Evolutionary conservation across 2,113 vertebrate genomes (phyloP), one percentile per base, ranked within the genome.

Genomic region (Thymallus thymallus): DNA sequence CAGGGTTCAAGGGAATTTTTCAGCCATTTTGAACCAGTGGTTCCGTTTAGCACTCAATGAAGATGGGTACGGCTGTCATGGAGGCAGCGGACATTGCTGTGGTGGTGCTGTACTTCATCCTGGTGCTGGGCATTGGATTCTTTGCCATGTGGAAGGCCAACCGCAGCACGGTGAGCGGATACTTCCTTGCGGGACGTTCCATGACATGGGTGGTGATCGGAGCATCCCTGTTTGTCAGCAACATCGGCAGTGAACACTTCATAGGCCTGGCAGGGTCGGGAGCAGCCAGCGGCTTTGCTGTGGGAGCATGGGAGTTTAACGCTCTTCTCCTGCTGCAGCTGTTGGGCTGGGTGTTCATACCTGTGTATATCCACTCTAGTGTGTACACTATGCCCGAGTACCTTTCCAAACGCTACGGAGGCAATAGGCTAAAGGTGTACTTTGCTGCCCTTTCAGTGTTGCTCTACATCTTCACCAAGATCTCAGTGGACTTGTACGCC

Each of bases 211-310:
- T 94, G 66, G 95, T 96, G 63, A 89, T 99, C 64, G 98, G 98
- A 70, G 96, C 98, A 78, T 99, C 98, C 18, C 94, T 99, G 68
- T 99, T 99, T 86, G 98, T 99, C 89, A 99, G 98, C 92, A 99
- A 99, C 93, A 99, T 99, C 84, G 98, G 98, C 92, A 99, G 98
- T 76, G 98, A 99, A 91, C 98, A 99, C 90, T 99, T 99, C 93
- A 98, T 99, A 89, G 98, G 98, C 86, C 94, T 99, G 80, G 97
- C 98, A 77, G 98, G 98, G 84, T 98, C 98, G 48, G 98, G 98
- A 92, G 97, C 98, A 32, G 98, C 96, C 0, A 98, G 98, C 76
- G 98, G 98, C 89, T 98, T 95, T 91, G 98, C 98, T 75, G 98
- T 99, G 67, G 97, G 95, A 60, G 98, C 98, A 0, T 99, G 98